Conservation (phyloP, 2,888 invertebrate species). For the Mesorhabditis belari region DNA sequence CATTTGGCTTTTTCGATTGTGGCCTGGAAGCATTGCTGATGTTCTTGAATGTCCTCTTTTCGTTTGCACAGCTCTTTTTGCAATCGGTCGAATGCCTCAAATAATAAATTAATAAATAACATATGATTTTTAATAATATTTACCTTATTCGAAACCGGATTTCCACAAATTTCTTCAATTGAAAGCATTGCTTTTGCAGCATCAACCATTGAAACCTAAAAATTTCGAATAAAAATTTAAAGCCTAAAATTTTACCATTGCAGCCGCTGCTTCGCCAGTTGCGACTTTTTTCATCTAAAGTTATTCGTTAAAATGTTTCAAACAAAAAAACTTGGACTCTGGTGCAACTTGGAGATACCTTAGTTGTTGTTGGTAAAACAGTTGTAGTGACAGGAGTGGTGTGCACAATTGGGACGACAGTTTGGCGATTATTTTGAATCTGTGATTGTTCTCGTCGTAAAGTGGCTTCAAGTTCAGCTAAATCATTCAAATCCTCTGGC, state of each 20-base stretch:
- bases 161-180: conserved; percentile 7
- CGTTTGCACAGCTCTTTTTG: conserved; percentile 25
- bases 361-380: conserved; percentile 1
- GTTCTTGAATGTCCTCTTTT: conserved; percentile 30
- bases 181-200: conserved; percentile 24
- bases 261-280: background rate
- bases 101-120: background rate
- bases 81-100: conserved; percentile 9
- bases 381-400: conserved; percentile 3
- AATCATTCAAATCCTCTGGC: conserved; percentile 6
- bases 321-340: too few relatives aligned
- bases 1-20: conserved; percentile 33
- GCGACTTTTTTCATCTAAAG: background rate
- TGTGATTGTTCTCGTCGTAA: background rate
- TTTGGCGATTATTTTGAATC: background rate
- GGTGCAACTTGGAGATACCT: background rate
- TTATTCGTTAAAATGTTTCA: background rate
- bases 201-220: conserved; percentile 13
- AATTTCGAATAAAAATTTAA: background rate
- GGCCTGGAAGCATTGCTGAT: conserved; percentile 35
- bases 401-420: too few relatives aligned
- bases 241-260: background rate
- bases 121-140: background rate
- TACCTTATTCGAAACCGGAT: background rate
- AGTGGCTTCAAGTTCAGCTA: background rate